Evolutionary conservation across 1,140 invertebrate genomes (phyloP).

Genomic region (Doryteuthis pealeii): DNA sequence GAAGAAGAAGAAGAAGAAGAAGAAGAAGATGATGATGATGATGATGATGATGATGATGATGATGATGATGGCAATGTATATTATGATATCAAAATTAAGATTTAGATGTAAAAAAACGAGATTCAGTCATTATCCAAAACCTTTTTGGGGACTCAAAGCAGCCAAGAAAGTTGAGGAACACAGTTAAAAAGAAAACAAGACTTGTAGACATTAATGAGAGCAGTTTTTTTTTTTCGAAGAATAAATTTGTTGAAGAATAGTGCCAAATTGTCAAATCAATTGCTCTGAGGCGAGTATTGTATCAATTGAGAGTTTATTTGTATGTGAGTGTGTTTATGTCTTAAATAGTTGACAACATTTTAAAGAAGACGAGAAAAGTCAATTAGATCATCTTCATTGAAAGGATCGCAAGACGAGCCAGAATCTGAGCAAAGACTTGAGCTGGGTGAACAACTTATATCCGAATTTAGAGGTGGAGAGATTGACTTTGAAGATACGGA

Average conservation of each 20-base stretch:
- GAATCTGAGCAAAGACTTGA: constrained; percentile 14
- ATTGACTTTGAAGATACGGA: not conserved
- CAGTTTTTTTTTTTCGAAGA: no score
- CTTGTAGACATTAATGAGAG: no score
- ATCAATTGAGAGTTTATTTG: no score
- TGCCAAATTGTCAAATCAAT: no score
- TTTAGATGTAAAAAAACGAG: not conserved
- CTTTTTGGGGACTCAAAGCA: no score
- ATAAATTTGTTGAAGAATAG: no score
- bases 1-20: not conserved
- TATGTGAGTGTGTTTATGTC: no score
- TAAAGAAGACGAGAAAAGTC: constrained; percentile 14
- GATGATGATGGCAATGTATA: not conserved
- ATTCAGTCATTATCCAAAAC: not conserved
- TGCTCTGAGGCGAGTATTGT: no score
- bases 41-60: constrained; percentile 11
- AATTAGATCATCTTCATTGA: constrained; percentile 15
- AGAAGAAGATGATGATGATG: not conserved
- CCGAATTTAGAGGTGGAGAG: not conserved
- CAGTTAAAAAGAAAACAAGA: no score
- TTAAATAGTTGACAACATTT: no score
- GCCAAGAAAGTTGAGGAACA: no score
- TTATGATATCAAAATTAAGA: not conserved
- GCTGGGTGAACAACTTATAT: not conserved
- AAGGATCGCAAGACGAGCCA: not conserved